Percentiles rank a stretch among this genome's conserved stretches.
phyloP scores from a whole-genome alignment of 30 jellyfish, hydroid and myxozoan species.

The Turritopsis rubra region DNA sequence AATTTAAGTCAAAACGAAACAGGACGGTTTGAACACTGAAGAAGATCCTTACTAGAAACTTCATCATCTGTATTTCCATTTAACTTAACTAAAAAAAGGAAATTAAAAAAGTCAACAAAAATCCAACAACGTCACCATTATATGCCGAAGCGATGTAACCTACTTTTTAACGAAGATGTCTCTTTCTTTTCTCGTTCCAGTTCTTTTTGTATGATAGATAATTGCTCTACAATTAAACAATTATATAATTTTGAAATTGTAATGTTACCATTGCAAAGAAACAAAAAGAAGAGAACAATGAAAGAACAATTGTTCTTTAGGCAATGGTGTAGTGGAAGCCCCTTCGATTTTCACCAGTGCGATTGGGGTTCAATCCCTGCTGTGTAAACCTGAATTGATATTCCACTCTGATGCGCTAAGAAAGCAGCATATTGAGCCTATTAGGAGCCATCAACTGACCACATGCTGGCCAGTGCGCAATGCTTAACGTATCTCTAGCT shows the following conservation, averaged over 20 bases:
- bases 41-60: neutral
- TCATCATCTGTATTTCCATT: neutral
- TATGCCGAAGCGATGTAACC: neutral
- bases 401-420: too few species aligned
- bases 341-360: too few species aligned
- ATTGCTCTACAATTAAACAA: neutral
- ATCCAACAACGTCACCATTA: neutral
- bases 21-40: neutral
- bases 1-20: too few species aligned
- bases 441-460: too few species aligned
- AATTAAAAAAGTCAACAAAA: neutral
- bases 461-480: too few species aligned
- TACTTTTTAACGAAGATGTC: neutral
- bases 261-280: neutral
- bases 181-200: constrained; percentile 5
- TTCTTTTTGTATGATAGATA: neutral
- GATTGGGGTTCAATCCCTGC: too few species aligned
- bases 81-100: neutral
- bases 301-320: too few species aligned
- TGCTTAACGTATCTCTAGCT: too few species aligned
- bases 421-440: too few species aligned
- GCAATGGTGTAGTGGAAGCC: too few species aligned
- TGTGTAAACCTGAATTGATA: too few species aligned
- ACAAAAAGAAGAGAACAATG: neutral
- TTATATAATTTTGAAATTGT: neutral